Evolutionary conservation across 2,888 invertebrate species (phyloP).

Genomic region (Campaea margaritaria): DNA sequence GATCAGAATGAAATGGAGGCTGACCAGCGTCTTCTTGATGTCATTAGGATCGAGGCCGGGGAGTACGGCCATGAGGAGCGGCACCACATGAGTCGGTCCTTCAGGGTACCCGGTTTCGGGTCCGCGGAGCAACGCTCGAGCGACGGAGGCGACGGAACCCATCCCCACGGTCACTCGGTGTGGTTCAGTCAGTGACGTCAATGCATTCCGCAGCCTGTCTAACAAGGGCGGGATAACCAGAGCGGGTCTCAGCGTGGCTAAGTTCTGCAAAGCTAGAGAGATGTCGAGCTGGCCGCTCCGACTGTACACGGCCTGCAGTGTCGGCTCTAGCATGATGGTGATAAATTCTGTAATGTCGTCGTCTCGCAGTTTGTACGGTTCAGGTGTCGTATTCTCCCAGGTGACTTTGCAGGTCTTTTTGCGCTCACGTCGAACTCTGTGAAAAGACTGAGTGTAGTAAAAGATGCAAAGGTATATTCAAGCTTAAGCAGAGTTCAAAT

Average conservation of each 20-base stretch:
- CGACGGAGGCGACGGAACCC: conserved; percentile 89
- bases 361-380: conserved; percentile 89
- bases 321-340: conserved; percentile 89
- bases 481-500: no score
- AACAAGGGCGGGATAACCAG: conserved; percentile 93
- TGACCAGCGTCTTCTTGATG: conserved; percentile 89
- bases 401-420: conserved; percentile 80
- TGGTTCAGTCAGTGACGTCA: conserved; percentile 95
- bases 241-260: conserved; percentile 92
- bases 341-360: conserved; percentile 93
- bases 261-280: conserved; percentile 88
- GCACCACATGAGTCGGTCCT: conserved; percentile 92
- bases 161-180: conserved; percentile 91
- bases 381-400: conserved; percentile 90
- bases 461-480: no score
- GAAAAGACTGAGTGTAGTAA: conserved; percentile 40
- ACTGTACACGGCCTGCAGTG: conserved; percentile 92
- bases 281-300: conserved; percentile 87
- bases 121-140: conserved; percentile 87
- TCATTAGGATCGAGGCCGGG: conserved; percentile 97
- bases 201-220: conserved; percentile 91
- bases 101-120: conserved; percentile 86
- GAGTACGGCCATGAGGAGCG: conserved; percentile 90
- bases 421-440: conserved; percentile 88
- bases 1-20: conserved; percentile 91